phyloP scores from a whole-genome alignment of 2,113 vertebrate species.

The Leptobrachium ailaonicum region DNA sequence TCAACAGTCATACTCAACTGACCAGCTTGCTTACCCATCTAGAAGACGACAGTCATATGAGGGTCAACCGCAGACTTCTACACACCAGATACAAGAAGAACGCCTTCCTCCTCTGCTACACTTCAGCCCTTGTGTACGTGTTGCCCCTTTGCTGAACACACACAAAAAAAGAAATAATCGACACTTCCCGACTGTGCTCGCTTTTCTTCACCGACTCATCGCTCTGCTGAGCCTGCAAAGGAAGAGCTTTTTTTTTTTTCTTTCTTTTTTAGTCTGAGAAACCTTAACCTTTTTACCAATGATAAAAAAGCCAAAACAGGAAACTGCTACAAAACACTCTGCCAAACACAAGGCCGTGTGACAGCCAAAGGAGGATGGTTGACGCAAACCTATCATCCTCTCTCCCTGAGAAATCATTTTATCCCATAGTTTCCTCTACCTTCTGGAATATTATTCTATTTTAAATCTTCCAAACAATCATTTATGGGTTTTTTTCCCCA shows the following conservation, averaged over 20 bases:
- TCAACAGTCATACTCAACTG: too few species aligned
- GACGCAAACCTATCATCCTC: too few species aligned
- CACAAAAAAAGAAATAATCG: too few species aligned
- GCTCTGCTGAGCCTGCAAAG: conserved; percentile 37
- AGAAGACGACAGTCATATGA: background rate
- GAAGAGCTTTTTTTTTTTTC: conserved; percentile 10
- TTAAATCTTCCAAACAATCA: too few species aligned
- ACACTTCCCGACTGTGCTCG: background rate
- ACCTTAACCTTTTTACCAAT: conserved; percentile 22
- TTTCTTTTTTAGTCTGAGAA: background rate
- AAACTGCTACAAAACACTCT: conserved; percentile 3
- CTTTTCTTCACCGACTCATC: background rate
- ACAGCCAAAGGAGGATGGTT: background rate
- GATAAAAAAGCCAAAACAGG: conserved; percentile 28
- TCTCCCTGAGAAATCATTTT: too few species aligned
- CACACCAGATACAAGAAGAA: background rate
- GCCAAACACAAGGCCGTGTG: background rate
- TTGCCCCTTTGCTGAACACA: background rate
- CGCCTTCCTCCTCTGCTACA: background rate
- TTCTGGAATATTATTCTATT: too few species aligned
- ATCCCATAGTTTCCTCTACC: too few species aligned
- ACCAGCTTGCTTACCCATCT: background rate
- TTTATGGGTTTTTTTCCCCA: too few species aligned
- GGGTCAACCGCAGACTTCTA: too few species aligned
- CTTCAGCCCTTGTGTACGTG: background rate